Percentiles rank a stretch among this genome's conserved stretches.
Evolutionary conservation across 2,113 vertebrate genomes (phyloP).

Genomic region (Abramis brama): DNA sequence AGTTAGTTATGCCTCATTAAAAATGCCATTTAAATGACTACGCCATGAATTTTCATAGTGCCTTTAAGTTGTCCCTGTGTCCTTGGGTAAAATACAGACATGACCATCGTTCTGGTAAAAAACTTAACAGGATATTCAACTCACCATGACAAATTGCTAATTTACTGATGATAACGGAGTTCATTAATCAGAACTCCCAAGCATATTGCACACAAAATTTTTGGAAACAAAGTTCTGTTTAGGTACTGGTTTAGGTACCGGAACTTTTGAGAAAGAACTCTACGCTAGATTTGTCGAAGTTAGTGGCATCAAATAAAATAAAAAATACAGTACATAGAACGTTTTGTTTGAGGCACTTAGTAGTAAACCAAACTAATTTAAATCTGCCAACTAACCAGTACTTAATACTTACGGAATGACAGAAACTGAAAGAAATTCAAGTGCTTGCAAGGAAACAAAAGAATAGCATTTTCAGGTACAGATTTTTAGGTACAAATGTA

Average conservation of each 20-base stretch:
- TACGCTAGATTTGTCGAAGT: no score
- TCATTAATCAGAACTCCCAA: no score
- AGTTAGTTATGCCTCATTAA: slow-evolving; percentile 25
- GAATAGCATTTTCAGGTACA: not conserved
- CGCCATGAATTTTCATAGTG: not conserved
- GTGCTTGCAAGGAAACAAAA: not conserved
- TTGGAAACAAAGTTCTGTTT: no score
- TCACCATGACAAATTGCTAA: not conserved
- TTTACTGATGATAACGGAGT: no score
- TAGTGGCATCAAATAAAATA: no score
- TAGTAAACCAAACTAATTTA: not conserved
- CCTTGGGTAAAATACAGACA: slow-evolving; percentile 2
- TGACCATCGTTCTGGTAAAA: not conserved
- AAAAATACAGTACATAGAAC: no score
- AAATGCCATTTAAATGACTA: slow-evolving; percentile 15
- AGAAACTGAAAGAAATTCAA: not conserved
- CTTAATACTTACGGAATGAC: not conserved
- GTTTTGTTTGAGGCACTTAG: not conserved
- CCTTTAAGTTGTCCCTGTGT: slow-evolving; percentile 3
- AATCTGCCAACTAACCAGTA: not conserved
- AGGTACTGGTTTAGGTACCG: no score
- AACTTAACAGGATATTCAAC: not conserved
- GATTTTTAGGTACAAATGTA: no score
- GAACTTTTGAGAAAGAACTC: no score
- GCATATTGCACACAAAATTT: no score